Evolutionary conservation across 2,888 invertebrate genomes (phyloP).

Genomic region (Synergus itoensis): DNA sequence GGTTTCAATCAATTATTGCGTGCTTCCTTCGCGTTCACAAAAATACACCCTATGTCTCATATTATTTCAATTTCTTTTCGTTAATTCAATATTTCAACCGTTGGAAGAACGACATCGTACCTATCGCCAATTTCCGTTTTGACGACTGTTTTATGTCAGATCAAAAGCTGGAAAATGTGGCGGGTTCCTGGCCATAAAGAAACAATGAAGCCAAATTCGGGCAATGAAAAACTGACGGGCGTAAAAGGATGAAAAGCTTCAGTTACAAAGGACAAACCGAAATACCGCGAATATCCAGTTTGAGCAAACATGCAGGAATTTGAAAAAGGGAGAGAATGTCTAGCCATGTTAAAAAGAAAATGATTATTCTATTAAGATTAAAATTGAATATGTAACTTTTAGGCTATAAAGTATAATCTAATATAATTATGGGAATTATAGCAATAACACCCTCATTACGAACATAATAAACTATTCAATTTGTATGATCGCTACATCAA

Average conservation of each 20-base stretch:
- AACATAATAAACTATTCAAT: no score
- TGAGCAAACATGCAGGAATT: constrained; percentile 59
- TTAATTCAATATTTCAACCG: background rate
- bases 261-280: constrained; percentile 70
- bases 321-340: background rate
- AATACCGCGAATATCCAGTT: constrained; percentile 68
- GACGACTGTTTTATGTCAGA: constrained; percentile 57
- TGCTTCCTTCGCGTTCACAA: no score
- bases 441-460: no score
- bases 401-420: no score
- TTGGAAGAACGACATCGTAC: background rate
- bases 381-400: background rate
- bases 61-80: no score
- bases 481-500: no score
- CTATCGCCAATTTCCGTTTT: no score
- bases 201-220: constrained; percentile 75
- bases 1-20: no score
- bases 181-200: constrained; percentile 56
- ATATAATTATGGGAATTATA: no score
- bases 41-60: no score
- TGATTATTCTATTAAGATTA: background rate
- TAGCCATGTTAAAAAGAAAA: constrained; percentile 19
- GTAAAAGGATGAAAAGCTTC: constrained; percentile 68
- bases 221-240: constrained; percentile 70
- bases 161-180: constrained; percentile 68